Evolutionary conservation across 2,113 vertebrate species (phyloP), one percentile per base, ranked within the genome.

Genomic region (Gopherus evgoodei): DNA sequence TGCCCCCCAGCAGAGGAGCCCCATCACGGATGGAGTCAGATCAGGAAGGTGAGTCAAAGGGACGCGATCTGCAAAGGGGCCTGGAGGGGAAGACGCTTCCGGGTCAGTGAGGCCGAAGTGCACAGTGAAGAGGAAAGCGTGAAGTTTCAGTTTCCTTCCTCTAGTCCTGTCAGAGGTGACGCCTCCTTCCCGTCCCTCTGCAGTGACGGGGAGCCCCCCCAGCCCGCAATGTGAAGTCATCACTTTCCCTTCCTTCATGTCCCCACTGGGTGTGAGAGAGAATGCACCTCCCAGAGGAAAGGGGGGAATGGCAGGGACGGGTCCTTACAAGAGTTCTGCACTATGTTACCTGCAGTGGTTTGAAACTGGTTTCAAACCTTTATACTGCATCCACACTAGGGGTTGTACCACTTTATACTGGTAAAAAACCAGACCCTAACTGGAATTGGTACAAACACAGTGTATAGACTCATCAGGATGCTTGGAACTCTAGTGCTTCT

Each of bases 131-230:
- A n/a, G 87, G 69, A 83, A 89, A 92, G 54, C 0, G 2, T 81
- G 57, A 86, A 84, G 25, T n/a, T 16, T 79, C 94, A 80, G 72
- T 88, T 93, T 91, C 94, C 96, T 97, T 91, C 90, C 79, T 93
- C 50, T 10, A 19, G 31, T 49, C 19, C 22, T 8, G 9, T 35
- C n/a, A 50, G 35, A 47, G 16, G 13, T 19, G 29, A 65, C 31
- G 24, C 11, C 79, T 50, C 56, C 69, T 86, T 42, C 54, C 9
- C 11, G 25, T 25, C 57, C 29, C 47, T 25, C 83, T 12, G 11
- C 42, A 22, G 54, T 21, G 90, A 80, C 11, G 85, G 8, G 2
- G 65, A 3, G 44, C 89, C 54, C 85, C 76, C 62, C 21, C 1
- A 44, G 42, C 42, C 42, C 29, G 2, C 1, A 0, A 0, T 3